Conservation (phyloP, 2,113 vertebrate species). For the Orientallactaga bullata region DNA sequence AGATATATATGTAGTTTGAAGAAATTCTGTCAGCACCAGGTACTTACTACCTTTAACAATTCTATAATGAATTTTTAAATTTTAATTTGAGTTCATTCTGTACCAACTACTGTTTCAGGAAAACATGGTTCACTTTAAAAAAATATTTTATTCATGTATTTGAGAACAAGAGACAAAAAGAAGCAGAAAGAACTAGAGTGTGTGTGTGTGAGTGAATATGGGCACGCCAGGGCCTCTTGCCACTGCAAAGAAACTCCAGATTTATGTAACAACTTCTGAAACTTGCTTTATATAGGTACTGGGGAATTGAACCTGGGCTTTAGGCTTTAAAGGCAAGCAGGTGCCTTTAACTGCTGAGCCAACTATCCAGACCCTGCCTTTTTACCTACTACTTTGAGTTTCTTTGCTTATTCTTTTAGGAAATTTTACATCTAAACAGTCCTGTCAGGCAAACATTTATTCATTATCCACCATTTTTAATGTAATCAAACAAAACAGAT, state of each 20-base stretch:
- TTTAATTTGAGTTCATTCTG: slow-evolving; percentile 34
- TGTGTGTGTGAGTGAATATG: too few relatives aligned
- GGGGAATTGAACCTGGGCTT: too few relatives aligned
- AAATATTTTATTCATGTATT: too few relatives aligned
- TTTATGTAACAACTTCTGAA: too few relatives aligned
- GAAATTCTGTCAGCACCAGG: not conserved
- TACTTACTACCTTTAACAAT: not conserved
- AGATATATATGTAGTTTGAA: not conserved
- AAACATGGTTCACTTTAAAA: not conserved
- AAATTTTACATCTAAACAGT: not conserved
- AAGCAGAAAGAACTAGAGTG: too few relatives aligned
- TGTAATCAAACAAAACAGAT: slow-evolving; percentile 10
- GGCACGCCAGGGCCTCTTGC: too few relatives aligned
- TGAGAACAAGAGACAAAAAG: too few relatives aligned
- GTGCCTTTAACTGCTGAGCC: too few relatives aligned
- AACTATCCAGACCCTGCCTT: not conserved
- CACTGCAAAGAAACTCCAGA: too few relatives aligned
- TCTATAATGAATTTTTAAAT: not conserved
- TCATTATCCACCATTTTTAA: not conserved
- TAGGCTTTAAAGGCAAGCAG: too few relatives aligned
- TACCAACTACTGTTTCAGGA: not conserved
- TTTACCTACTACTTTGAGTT: not conserved
- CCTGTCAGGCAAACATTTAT: not conserved
- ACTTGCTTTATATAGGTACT: too few relatives aligned
- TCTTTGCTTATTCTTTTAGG: not conserved